Evolutionary conservation across 1,140 invertebrate species (phyloP).

Genomic region (Eriosoma lanigerum): DNA sequence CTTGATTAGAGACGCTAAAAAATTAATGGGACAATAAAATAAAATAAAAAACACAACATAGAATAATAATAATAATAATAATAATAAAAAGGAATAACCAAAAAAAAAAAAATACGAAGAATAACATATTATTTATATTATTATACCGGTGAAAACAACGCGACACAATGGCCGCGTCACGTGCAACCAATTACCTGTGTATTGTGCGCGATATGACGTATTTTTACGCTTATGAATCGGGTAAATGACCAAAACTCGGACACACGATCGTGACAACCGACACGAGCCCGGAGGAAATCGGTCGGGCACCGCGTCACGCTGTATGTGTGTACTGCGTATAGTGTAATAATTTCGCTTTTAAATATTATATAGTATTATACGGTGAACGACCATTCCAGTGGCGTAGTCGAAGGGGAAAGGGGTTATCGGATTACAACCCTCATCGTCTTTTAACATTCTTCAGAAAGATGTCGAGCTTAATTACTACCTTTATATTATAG

Average conservation of each 20-base stretch:
- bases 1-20: background rate
- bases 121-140: background rate
- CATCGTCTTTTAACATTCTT: too few relatives aligned
- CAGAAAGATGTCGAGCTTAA: too few relatives aligned
- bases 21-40: background rate
- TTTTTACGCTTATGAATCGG: conserved; percentile 49
- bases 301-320: background rate
- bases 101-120: background rate
- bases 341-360: conserved; percentile 5
- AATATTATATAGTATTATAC: background rate
- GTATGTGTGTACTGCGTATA: background rate
- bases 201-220: conserved; percentile 42
- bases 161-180: conserved; percentile 4
- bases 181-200: conserved; percentile 49
- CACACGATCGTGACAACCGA: conserved; percentile 47
- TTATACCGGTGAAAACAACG: conserved; percentile 13
- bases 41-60: background rate
- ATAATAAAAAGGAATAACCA: too few relatives aligned
- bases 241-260: conserved; percentile 49
- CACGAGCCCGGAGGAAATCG: conserved; percentile 41
- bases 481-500: too few relatives aligned
- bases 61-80: too few relatives aligned
- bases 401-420: too few relatives aligned
- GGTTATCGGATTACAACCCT: too few relatives aligned
- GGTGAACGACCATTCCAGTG: too few relatives aligned